Percentiles rank a stretch among this genome's conserved stretches.
These are phyloP conservation scores for Erebia aethiops DNA, from an alignment of 2,888 invertebrate species.

Conservation along the genomic window DNA sequence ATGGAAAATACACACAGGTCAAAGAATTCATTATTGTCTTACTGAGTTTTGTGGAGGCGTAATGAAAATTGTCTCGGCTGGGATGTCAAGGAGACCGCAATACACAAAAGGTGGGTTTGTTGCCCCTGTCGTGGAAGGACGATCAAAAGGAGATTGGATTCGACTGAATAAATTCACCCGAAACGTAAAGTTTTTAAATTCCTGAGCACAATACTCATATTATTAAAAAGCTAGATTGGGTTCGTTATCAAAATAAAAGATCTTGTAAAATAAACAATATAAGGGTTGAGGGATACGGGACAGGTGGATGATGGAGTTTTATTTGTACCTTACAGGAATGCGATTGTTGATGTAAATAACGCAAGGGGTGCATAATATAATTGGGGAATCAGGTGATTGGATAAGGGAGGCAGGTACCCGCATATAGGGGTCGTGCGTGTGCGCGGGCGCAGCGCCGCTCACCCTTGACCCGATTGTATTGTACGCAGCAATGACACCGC, in stretches of 20 bases:
- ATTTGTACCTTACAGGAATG: conserved; percentile 61
- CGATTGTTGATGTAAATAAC: conserved; percentile 47
- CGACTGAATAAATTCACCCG: conserved; percentile 35
- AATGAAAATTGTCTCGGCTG: conserved; percentile 66
- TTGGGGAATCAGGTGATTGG: conserved; percentile 66
- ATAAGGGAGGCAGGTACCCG: conserved; percentile 61
- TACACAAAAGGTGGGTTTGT: conserved; percentile 60
- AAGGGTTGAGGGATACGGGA: conserved; percentile 60
- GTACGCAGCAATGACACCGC: conserved; percentile 82
- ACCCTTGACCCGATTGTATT: conserved; percentile 81
- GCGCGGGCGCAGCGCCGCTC: conserved; percentile 51
- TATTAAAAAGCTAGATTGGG: conserved; percentile 33
- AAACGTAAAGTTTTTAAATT: conserved; percentile 29
- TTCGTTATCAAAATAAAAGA: conserved; percentile 48
- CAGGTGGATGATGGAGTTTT: conserved; percentile 70
- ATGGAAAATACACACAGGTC: conserved; percentile 58
- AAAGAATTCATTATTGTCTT: conserved; percentile 67
- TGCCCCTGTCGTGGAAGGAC: conserved; percentile 51
- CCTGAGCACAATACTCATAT: conserved; percentile 30
- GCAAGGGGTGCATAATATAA: conserved; percentile 67
- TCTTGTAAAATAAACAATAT: conserved; percentile 58
- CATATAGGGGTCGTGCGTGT: conserved; percentile 48
- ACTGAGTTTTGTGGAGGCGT: conserved; percentile 63
- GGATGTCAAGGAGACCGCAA: conserved; percentile 64
- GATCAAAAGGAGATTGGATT: conserved; percentile 45